A percentile compares a stretch with the other conserved stretches of the same genome.
Conservation (phyloP, 2,888 invertebrate genomes). For the Eretmocerus hayati region DNA sequence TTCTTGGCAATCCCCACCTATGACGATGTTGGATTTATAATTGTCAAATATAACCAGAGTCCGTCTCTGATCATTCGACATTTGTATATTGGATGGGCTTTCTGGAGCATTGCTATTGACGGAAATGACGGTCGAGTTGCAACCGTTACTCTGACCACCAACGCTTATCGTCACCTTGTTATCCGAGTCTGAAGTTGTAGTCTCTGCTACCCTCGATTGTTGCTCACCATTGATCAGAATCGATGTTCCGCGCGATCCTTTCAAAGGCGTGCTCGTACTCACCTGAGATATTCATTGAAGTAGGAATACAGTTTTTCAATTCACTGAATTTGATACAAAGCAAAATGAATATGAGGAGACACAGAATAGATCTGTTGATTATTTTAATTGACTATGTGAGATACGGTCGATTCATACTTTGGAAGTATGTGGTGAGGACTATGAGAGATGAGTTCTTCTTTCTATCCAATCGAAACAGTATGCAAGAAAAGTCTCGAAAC, state of each 20-base stretch:
- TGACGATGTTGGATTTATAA: conserved; percentile 41
- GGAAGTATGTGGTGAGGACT: no score
- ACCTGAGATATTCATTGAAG: no score
- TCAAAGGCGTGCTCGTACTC: conserved; percentile 19
- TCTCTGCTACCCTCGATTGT: conserved; percentile 13
- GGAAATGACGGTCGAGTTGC: conserved; percentile 41
- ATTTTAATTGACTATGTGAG: no score
- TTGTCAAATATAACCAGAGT: conserved; percentile 45
- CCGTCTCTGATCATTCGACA: conserved; percentile 33
- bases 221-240: conserved; percentile 45
- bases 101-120: conserved; percentile 27
- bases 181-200: conserved; percentile 25
- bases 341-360: no score
- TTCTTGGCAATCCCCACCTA: conserved; percentile 23
- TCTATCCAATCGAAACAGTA: no score
- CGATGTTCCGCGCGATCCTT: conserved; percentile 62
- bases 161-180: conserved; percentile 50
- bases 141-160: conserved; percentile 38
- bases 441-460: no score
- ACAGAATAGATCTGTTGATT: no score
- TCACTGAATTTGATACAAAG: no score
- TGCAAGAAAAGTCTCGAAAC: no score
- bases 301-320: no score
- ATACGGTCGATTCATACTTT: no score
- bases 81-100: conserved; percentile 30